Evolutionary conservation across 1,140 invertebrate species (phyloP), one percentile per base, ranked within the genome.

Genomic region (Drosophila varians): DNA sequence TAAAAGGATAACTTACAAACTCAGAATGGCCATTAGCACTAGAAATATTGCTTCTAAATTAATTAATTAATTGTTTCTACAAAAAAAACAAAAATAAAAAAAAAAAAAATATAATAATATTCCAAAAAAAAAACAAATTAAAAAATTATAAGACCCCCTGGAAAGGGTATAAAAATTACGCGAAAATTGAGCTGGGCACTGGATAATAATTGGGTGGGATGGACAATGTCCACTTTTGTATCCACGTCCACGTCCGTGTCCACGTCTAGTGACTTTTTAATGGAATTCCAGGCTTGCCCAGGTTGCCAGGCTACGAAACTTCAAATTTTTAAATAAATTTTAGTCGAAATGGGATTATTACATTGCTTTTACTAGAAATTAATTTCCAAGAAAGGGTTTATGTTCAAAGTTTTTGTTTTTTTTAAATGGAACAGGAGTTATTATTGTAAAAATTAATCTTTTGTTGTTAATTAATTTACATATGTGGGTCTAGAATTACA

Each of bases 221-320:
- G n/a, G n/a, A n/a, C 52, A 38, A 55, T 14, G 42, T 25, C 19
- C 4, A n/a, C 23, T 38, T 43, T 31, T 11, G 9, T 21, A 25
- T 42, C 14, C 51, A 42, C 7, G 52, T 45, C 21, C 23, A 54
- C 11, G 52, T 54, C 42, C 54, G 31, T 9, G 26, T 7, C 26
- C 26, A 28, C 26, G 26, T 28, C 26, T 9, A 28, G 25, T 70
- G 43, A 31, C 11, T 40, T 57, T 16, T 49, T 57, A 70, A 69
- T 69, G 62, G 42, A 49, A 69, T 69, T 28, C 65, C 65, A 34
- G 16, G n/a, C n/a, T n/a, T n/a, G n/a, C n/a, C n/a, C 40, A 56
- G 55, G 40, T 61, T 47, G 9, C 11, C 1, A 3, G 11, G 9
- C 9, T 11, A 31, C 11, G 4, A 3, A 9, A 31, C 9, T 31